These are phyloP conservation scores for Euclidia mi DNA, from an alignment of 2,888 invertebrate species.

Conservation along the genomic window DNA sequence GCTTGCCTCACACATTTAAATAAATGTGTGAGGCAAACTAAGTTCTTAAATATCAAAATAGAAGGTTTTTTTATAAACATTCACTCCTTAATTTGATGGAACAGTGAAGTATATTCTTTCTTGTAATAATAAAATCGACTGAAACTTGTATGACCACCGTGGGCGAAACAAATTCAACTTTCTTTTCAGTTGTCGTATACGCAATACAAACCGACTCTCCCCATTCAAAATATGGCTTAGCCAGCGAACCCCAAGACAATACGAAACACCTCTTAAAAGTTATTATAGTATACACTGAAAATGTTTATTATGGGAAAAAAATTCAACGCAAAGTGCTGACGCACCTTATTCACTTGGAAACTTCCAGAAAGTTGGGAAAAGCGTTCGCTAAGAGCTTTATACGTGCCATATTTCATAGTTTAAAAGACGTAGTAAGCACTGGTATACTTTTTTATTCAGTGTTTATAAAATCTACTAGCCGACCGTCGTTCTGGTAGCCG, in stretches of 20 bases:
- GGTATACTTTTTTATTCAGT: slow-evolving; percentile 66
- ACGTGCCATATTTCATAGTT: slow-evolving; percentile 73
- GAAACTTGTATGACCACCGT: too few relatives aligned
- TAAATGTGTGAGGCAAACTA: too few relatives aligned
- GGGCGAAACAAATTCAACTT: too few relatives aligned
- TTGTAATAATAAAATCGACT: too few relatives aligned
- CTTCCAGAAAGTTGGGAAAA: slow-evolving; percentile 62
- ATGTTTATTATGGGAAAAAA: slow-evolving; percentile 49
- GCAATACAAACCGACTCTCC: too few relatives aligned
- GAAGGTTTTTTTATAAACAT: too few relatives aligned
- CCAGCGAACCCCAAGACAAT: slow-evolving; percentile 1
- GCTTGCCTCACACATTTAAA: too few relatives aligned
- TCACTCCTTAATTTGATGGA: too few relatives aligned
- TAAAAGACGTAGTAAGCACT: slow-evolving; percentile 68
- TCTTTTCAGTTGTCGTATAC: too few relatives aligned
- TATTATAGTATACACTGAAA: slow-evolving; percentile 29
- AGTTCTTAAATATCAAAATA: too few relatives aligned
- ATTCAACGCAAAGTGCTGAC: slow-evolving; percentile 59
- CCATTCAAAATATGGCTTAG: background rate
- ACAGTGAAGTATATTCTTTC: too few relatives aligned
- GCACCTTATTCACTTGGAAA: slow-evolving; percentile 61
- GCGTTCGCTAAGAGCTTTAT: slow-evolving; percentile 69
- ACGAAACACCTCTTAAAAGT: slow-evolving; percentile 22
- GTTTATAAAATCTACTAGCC: slow-evolving; percentile 64
- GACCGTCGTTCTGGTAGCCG: slow-evolving; percentile 48